Evolutionary conservation across 2,888 invertebrate species (phyloP).

Genomic region (Metopia argyrocephala): DNA sequence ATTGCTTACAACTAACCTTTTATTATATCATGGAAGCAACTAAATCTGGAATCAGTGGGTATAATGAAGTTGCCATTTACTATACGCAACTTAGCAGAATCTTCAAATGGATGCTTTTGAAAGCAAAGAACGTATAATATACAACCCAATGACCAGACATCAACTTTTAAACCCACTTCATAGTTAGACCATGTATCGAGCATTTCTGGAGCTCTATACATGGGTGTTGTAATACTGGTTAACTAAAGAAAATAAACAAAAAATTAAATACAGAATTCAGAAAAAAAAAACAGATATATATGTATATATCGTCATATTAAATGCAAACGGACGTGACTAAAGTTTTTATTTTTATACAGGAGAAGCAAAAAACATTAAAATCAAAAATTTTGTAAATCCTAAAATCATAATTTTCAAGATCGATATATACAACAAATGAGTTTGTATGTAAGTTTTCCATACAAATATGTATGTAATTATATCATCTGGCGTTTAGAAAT

Average conservation of each 20-base stretch:
- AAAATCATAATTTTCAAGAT: no score
- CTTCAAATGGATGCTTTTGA: slow-evolving; percentile 97
- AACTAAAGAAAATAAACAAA: slow-evolving; percentile 62
- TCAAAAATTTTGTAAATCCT: no score
- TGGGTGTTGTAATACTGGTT: slow-evolving; percentile 85
- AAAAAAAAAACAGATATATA: no score
- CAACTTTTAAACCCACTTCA: slow-evolving; percentile 92
- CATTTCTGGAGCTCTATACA: slow-evolving; percentile 99
- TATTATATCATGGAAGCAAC: slow-evolving; percentile 93
- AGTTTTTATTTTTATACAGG: no score
- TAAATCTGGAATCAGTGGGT: slow-evolving; percentile 88
- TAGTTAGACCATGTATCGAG: slow-evolving; percentile 98
- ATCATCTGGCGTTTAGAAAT: no score
- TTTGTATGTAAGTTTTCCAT: no score
- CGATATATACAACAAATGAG: no score
- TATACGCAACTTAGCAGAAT: slow-evolving; percentile 95
- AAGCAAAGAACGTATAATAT: slow-evolving; percentile 94
- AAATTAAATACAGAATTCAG: no score
- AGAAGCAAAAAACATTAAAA: no score
- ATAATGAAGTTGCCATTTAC: slow-evolving; percentile 96
- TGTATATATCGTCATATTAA: no score
- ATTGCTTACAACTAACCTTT: slow-evolving; percentile 79
- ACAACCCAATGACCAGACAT: slow-evolving; percentile 99
- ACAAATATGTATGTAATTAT: no score
- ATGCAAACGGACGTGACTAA: no score